Evolutionary conservation across 2,113 vertebrate species (phyloP).

Genomic region (Sitta europaea): DNA sequence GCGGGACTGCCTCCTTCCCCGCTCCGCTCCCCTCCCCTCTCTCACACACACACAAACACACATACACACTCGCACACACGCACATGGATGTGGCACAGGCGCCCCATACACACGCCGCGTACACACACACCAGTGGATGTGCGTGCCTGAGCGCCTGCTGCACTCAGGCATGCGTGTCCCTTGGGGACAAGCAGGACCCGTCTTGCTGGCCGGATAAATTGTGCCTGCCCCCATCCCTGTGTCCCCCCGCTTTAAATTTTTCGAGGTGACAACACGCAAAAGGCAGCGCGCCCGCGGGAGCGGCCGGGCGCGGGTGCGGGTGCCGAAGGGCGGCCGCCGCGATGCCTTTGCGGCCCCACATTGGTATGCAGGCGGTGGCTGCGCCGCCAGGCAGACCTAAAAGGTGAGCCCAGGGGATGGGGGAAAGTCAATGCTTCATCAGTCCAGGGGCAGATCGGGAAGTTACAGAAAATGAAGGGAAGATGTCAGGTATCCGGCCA

Average conservation of each 20-base stretch:
- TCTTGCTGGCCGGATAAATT: background rate
- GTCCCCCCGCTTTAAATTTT: background rate
- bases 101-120: background rate
- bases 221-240: background rate
- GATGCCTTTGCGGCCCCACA: conserved; percentile 26
- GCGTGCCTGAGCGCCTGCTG: background rate
- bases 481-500: background rate
- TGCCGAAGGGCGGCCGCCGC: background rate
- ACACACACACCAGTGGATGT: background rate
- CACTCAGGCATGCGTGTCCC: background rate
- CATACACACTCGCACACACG: background rate
- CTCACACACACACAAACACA: background rate
- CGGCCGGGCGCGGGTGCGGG: background rate
- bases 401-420: conserved; percentile 31
- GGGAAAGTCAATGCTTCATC: background rate
- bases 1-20: background rate
- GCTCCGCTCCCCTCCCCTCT: background rate
- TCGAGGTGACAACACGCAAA: background rate
- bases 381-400: conserved; percentile 40
- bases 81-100: background rate
- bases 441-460: background rate
- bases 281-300: background rate
- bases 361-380: conserved; percentile 57
- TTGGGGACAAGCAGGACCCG: background rate
- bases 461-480: background rate